Evolutionary conservation across 2,888 invertebrate species (phyloP).

Genomic region (Macroteleia sp.): DNA sequence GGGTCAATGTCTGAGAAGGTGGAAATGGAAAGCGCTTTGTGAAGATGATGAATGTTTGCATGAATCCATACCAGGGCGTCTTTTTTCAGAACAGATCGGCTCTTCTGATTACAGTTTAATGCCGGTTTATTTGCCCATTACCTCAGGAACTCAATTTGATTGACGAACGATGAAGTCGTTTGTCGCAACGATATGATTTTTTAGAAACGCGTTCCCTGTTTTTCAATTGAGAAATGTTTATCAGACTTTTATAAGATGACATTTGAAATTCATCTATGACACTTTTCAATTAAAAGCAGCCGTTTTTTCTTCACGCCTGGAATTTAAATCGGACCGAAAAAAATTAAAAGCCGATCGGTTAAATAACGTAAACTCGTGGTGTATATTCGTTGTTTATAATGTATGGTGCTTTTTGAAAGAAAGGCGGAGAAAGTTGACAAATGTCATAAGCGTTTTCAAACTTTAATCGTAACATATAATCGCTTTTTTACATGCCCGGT

Average conservation of each 20-base stretch:
- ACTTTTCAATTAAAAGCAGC: slow-evolving; percentile 27
- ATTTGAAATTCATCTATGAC: slow-evolving; percentile 20
- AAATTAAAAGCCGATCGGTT: slow-evolving; percentile 11
- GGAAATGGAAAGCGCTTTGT: slow-evolving; percentile 64
- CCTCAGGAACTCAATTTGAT: neutral
- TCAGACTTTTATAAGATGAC: neutral
- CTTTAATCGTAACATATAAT: slow-evolving; percentile 42
- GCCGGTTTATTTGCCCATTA: neutral
- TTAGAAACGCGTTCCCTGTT: neutral
- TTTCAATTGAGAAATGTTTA: slow-evolving; percentile 1
- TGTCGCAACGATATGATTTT: neutral
- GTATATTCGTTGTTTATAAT: slow-evolving; percentile 45
- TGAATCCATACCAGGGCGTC: slow-evolving; percentile 12
- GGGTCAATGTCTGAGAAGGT: slow-evolving; percentile 62
- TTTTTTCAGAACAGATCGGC: no score
- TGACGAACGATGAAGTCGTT: neutral
- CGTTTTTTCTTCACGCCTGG: neutral
- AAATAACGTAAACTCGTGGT: slow-evolving; percentile 43
- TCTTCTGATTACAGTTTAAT: neutral
- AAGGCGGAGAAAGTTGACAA: slow-evolving; percentile 61
- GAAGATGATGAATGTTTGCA: slow-evolving; percentile 45
- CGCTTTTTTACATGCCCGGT: slow-evolving; percentile 31
- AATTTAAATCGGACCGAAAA: slow-evolving; percentile 24
- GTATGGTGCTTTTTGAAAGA: slow-evolving; percentile 24
- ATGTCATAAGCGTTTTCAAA: slow-evolving; percentile 39